Percentiles rank a stretch among this genome's conserved stretches.
phyloP scores from a whole-genome alignment of 1,140 invertebrate species.

The Zaprionus taronus region DNA sequence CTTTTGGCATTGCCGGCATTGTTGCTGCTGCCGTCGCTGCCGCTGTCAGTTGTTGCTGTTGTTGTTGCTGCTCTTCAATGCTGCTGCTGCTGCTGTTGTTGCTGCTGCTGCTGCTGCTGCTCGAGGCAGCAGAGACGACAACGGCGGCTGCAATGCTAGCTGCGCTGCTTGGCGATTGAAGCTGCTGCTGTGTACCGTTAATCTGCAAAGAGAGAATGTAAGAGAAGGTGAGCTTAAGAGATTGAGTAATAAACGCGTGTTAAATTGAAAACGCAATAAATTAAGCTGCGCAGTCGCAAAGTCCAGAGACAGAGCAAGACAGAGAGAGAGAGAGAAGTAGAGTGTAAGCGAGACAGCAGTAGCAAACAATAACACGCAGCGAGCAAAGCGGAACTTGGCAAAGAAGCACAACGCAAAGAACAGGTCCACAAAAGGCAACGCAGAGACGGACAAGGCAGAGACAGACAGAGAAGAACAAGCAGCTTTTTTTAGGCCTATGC shows the following conservation, averaged over 20 bases:
- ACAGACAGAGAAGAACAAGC: slow-evolving; percentile 27
- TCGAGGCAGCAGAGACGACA: slow-evolving; percentile 58
- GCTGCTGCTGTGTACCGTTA: slow-evolving; percentile 79
- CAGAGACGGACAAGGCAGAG: background rate
- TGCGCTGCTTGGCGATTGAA: slow-evolving; percentile 55
- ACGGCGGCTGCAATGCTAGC: slow-evolving; percentile 58
- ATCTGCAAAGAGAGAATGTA: slow-evolving; percentile 59
- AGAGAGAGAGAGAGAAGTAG: slow-evolving; percentile 17
- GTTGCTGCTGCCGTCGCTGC: slow-evolving; percentile 63
- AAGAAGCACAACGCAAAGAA: slow-evolving; percentile 52
- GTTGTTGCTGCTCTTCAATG: slow-evolving; percentile 34
- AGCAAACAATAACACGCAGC: slow-evolving; percentile 33
- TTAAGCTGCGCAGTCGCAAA: slow-evolving; percentile 56
- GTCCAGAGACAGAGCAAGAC: background rate
- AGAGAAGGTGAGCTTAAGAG: slow-evolving; percentile 10
- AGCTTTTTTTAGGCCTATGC: slow-evolving; percentile 49
- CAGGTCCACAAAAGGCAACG: slow-evolving; percentile 53
- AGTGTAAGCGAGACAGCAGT: slow-evolving; percentile 6
- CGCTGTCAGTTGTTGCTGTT: slow-evolving; percentile 33
- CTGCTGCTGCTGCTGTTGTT: slow-evolving; percentile 37
- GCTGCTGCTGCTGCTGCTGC: slow-evolving; percentile 40
- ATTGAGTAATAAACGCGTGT: slow-evolving; percentile 20
- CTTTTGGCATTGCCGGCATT: slow-evolving; percentile 84
- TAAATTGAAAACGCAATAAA: slow-evolving; percentile 65
- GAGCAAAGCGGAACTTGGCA: slow-evolving; percentile 51